Evolutionary conservation across 2,797 vertebrate genomes (phyloP).

Genomic region (Microcaecilia unicolor): DNA sequence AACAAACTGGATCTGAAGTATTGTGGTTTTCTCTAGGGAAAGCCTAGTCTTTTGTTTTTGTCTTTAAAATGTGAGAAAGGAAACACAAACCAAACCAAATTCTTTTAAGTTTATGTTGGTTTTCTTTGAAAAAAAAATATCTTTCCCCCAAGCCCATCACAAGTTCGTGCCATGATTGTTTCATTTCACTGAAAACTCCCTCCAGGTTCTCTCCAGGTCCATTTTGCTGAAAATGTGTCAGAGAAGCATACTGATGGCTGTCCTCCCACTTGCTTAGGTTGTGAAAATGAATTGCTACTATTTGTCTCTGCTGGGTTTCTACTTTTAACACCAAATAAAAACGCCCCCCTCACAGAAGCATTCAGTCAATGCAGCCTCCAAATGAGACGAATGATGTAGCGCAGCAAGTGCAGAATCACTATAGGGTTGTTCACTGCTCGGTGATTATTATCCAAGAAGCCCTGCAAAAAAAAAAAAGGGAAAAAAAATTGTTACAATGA

Average conservation of each 20-base stretch:
- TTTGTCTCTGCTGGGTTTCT: not conserved
- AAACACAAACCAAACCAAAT: too few species aligned
- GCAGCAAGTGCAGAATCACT: slow-evolving; percentile 49
- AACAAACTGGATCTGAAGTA: too few species aligned
- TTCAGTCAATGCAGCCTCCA: slow-evolving; percentile 52
- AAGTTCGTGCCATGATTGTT: not conserved
- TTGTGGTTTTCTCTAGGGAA: too few species aligned
- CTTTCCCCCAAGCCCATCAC: too few species aligned
- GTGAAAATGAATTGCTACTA: not conserved
- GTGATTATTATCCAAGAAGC: slow-evolving; percentile 38
- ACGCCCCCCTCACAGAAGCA: rapidly evolving
- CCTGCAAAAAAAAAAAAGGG: slow-evolving; percentile 22
- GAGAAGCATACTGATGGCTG: not conserved
- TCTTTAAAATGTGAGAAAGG: too few species aligned
- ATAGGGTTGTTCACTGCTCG: slow-evolving; percentile 33
- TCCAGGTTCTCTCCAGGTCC: not conserved
- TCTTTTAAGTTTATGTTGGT: too few species aligned
- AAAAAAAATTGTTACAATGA: too few species aligned
- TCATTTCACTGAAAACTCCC: not conserved
- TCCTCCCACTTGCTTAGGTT: not conserved
- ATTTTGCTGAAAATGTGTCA: too few species aligned
- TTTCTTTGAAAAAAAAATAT: too few species aligned
- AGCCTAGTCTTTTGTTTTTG: too few species aligned
- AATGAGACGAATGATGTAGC: slow-evolving; percentile 52
- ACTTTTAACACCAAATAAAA: not conserved